Conservation (phyloP, 2,797 vertebrate genomes). For the Phalloptychus januarius region DNA sequence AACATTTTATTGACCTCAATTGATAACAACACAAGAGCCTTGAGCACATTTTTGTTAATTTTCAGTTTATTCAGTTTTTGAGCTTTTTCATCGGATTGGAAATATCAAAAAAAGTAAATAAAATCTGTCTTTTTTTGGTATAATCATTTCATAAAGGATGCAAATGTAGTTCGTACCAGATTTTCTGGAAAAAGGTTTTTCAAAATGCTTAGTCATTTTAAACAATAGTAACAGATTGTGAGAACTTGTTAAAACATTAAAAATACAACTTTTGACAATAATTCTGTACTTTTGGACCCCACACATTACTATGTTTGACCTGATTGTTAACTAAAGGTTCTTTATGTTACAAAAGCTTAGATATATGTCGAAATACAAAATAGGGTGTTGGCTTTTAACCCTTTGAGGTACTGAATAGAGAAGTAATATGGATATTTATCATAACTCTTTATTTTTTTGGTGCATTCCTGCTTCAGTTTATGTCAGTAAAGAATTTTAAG, state of each 20-base stretch:
- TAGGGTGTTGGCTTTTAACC: constrained; percentile 91
- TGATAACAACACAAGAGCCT: constrained; percentile 26
- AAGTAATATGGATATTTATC: constrained; percentile 57
- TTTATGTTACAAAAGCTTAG: constrained; percentile 56
- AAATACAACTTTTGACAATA: constrained; percentile 22
- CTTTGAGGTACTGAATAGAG: constrained; percentile 73
- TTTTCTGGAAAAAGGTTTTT: constrained; percentile 11
- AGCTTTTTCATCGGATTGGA: constrained; percentile 47
- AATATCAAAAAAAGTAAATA: constrained; percentile 25
- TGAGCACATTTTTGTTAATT: constrained; percentile 54
- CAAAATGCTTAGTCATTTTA: constrained; percentile 39
- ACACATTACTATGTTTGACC: constrained; percentile 23
- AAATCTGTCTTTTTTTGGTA: not conserved
- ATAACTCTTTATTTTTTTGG: constrained; percentile 41
- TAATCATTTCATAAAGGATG: not conserved
- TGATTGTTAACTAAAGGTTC: constrained; percentile 30
- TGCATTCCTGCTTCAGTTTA: constrained; percentile 31
- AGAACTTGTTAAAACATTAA: constrained; percentile 29
- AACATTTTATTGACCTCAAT: constrained; percentile 20
- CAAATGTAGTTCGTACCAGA: constrained; percentile 11
- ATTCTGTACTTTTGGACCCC: constrained; percentile 12
- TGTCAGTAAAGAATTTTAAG: constrained; percentile 37
- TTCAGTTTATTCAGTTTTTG: constrained; percentile 53
- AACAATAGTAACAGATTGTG: constrained; percentile 41
- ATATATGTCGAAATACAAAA: constrained; percentile 81